Evolutionary conservation across 1,140 invertebrate species (phyloP).

Genomic region (Andrena cerasifolii): DNA sequence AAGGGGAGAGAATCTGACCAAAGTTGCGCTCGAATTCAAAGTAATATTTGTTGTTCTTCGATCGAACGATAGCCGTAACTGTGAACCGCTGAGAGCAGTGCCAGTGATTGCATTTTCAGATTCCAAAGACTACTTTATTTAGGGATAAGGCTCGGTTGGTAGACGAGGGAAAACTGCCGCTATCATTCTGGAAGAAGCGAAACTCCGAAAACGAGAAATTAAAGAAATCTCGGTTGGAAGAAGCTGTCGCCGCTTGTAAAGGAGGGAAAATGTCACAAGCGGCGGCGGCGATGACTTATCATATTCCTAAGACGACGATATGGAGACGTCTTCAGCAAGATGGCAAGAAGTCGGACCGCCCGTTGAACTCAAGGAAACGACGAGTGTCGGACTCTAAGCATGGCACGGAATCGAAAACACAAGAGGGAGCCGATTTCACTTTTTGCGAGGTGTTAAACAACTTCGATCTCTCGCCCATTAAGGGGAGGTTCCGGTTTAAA

Average conservation of each 20-base stretch:
- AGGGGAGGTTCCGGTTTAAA: too few species aligned
- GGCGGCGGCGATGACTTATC: slow-evolving; percentile 82
- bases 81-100: neutral
- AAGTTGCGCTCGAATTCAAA: slow-evolving; percentile 82
- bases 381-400: slow-evolving; percentile 23
- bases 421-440: slow-evolving; percentile 63
- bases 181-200: slow-evolving; percentile 81
- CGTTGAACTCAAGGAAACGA: slow-evolving; percentile 45
- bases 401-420: slow-evolving; percentile 31
- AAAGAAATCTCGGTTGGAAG: slow-evolving; percentile 81
- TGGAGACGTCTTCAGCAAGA: slow-evolving; percentile 83
- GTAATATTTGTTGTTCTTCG: slow-evolving; percentile 62
- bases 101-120: slow-evolving; percentile 71
- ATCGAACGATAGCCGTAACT: slow-evolving; percentile 19
- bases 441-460: slow-evolving; percentile 70
- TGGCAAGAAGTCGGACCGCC: slow-evolving; percentile 57
- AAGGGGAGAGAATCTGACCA: slow-evolving; percentile 83
- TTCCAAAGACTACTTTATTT: slow-evolving; percentile 85
- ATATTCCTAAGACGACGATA: slow-evolving; percentile 85
- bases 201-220: slow-evolving; percentile 81
- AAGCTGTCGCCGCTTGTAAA: slow-evolving; percentile 84
- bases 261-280: slow-evolving; percentile 85
- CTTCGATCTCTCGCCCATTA: too few species aligned
- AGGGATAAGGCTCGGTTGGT: slow-evolving; percentile 83
- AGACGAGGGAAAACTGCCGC: slow-evolving; percentile 82